A percentile compares a stretch with the other conserved stretches of the same genome.
These are phyloP conservation scores for Eleutherodactylus coqui DNA, from an alignment of 2,797 vertebrate species.

Conservation along the genomic window DNA sequence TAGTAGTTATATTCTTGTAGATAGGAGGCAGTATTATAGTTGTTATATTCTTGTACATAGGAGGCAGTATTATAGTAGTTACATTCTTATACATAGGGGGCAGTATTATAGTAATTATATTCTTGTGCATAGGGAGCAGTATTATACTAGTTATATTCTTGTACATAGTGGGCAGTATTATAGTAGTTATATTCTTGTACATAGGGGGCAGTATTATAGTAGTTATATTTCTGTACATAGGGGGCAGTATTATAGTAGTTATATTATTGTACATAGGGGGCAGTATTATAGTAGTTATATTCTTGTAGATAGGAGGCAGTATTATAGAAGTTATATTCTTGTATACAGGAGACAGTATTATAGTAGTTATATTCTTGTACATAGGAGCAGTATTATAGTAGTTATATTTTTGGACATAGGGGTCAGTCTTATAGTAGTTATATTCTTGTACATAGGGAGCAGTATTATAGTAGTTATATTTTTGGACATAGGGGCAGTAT, in stretches of 20 bases:
- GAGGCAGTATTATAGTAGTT: background rate
- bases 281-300: background rate
- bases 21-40: background rate
- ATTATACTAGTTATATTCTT: background rate
- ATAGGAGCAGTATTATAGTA: no score
- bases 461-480: no score
- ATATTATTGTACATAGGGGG: background rate
- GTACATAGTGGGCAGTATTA: background rate
- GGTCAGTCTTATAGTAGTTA: no score
- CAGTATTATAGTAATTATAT: background rate
- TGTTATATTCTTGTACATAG: slow-evolving; percentile 2
- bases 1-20: slow-evolving; percentile 2
- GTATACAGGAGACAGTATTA: no score
- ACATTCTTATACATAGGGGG: background rate
- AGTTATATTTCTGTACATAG: background rate
- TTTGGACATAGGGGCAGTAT: no score
- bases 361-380: no score
- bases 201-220: background rate
- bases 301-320: background rate
- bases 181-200: slow-evolving; percentile 2
- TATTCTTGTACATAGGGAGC: no score
- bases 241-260: background rate
- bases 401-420: no score
- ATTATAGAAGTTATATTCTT: no score
- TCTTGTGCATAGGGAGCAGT: background rate